Evolutionary conservation across 92 coral and sea anemone genomes (phyloP).

Genomic region (Umimayanthus chanpuru): DNA sequence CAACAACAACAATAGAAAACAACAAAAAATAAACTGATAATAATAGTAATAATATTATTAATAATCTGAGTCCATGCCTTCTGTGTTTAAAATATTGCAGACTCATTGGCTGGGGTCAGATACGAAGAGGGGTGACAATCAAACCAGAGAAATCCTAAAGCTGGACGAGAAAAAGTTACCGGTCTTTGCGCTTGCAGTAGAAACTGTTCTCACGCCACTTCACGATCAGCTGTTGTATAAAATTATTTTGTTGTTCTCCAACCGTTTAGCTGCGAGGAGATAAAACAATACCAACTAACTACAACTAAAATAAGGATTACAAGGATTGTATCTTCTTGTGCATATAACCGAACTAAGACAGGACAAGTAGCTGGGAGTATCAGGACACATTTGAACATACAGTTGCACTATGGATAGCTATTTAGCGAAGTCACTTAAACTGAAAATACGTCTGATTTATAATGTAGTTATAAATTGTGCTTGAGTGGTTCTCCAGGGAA

Average conservation of each 20-base stretch:
- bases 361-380: too few relatives aligned
- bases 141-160: constrained; percentile 68
- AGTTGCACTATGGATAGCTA: too few relatives aligned
- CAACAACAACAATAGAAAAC: too few relatives aligned
- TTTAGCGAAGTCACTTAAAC: too few relatives aligned
- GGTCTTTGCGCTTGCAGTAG: not conserved
- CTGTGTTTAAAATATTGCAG: constrained; percentile 49
- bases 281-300: not conserved
- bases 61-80: not conserved
- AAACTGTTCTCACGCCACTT: not conserved
- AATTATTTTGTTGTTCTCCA: not conserved
- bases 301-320: too few relatives aligned
- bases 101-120: constrained; percentile 99
- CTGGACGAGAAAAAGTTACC: not conserved
- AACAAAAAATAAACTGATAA: too few relatives aligned
- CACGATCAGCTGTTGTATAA: not conserved
- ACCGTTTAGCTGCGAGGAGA: not conserved
- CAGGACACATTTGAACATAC: too few relatives aligned
- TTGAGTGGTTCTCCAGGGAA: too few relatives aligned
- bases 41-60: not conserved
- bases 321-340: too few relatives aligned
- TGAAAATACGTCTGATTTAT: too few relatives aligned
- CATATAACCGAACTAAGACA: too few relatives aligned
- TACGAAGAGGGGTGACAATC: constrained; percentile 93
- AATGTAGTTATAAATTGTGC: too few relatives aligned